These are phyloP conservation scores for Maniola hyperantus DNA, from an alignment of 2,888 invertebrate species.

Conservation along the genomic window DNA sequence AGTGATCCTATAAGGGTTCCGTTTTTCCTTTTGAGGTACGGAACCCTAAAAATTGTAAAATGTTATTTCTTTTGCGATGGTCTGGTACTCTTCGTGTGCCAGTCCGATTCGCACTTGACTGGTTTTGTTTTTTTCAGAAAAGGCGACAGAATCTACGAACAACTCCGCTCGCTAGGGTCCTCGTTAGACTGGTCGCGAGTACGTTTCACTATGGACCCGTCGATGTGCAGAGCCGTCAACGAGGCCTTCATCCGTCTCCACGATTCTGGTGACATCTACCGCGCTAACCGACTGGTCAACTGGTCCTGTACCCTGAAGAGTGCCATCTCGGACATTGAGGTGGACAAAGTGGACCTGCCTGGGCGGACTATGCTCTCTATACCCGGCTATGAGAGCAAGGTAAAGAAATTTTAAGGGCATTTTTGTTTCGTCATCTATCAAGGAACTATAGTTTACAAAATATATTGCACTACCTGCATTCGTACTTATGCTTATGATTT, in stretches of 20 bases:
- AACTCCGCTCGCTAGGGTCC: conserved; percentile 93
- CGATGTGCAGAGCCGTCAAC: conserved; percentile 92
- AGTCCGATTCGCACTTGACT: too few relatives aligned
- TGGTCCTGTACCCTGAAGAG: conserved; percentile 99
- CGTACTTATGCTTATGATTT: too few relatives aligned
- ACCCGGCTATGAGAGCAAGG: conserved; percentile 94
- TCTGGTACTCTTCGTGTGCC: too few relatives aligned
- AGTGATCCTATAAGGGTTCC: too few relatives aligned
- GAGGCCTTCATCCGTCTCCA: conserved; percentile 97
- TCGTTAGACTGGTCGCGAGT: conserved; percentile 97
- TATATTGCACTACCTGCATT: too few relatives aligned
- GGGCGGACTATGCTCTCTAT: conserved; percentile 93
- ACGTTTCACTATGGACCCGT: conserved; percentile 98
- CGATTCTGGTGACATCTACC: conserved; percentile 94
- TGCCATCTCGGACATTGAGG: conserved; percentile 99
- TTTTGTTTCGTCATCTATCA: too few relatives aligned
- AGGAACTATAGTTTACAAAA: too few relatives aligned
- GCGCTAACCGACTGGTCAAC: conserved; percentile 97
- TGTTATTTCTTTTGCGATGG: too few relatives aligned
- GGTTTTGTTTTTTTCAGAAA: conserved; percentile 80
- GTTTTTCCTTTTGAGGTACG: too few relatives aligned
- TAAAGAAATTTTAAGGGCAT: too few relatives aligned
- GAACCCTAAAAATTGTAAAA: too few relatives aligned
- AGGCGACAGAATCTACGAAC: conserved; percentile 88
- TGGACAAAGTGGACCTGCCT: conserved; percentile 95